Base-by-base conservation (phyloP, 2,797 vertebrate species). In the Denticeps clupeoides region DNA sequence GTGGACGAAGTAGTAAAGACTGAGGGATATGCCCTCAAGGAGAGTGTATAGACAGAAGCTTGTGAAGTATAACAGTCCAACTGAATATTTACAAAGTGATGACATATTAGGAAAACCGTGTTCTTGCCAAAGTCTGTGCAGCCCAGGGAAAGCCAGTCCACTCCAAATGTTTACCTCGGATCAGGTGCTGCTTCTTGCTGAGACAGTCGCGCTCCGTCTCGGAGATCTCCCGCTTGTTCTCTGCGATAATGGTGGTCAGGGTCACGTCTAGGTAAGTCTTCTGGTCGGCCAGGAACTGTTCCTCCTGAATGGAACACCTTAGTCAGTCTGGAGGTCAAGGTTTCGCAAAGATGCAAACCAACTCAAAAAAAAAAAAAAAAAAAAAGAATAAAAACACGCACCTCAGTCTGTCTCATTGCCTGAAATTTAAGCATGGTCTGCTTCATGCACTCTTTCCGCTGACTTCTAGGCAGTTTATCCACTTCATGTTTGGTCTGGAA, bases 191-290 rank as follows among this genome's bases (percentile, higher is more conserved):
- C 51, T 99, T 98, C 73, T 67, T 91, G 29, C 74, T 66, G 2
- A 99, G 88, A 45, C 89, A 99, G 4, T 84, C 71, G 0, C 83
- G 82, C 66, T 99, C 95, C 25, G 68, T 92, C 62, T 86, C 85
- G 0, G 86, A 89, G 46, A 95, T 94, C 69, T 96, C 91, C 15
- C 58, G 78, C 63, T 89, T 86, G 77, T 98, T 93, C 64, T 87
- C 79, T 1, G 68, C 1, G 0, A 82, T 89, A 65, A 99, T 92
- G 18, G 45, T 83, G 51, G 70, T 84, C 74, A 93, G 79, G 2
- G 87, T 87, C 4, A 62, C 47, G 48, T 94, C 87, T 63, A 98
- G 65, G 43, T 84, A 52, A 4, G 73, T 72, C 65, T 77, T 88
- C 81, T 99, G 95, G 51, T 65, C 76, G 3, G 70, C 56, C 26